Conservation (phyloP, 2,113 vertebrate species). For the Oostethus manadensis region DNA sequence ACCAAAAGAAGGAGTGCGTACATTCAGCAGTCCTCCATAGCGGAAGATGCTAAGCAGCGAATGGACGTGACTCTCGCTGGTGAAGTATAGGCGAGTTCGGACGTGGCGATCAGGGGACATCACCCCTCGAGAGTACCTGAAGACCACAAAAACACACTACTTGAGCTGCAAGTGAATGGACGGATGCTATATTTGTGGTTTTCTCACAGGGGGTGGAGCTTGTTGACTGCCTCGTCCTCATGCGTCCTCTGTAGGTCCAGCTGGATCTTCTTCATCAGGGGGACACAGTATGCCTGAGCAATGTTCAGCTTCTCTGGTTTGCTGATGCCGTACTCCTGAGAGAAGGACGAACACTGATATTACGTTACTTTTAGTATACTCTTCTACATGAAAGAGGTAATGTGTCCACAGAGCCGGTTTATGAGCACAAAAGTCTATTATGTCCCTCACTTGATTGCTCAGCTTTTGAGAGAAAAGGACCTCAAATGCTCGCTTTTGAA, state of each 20-base stretch:
- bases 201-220: constrained; percentile 88
- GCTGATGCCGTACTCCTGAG: constrained; percentile 91
- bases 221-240: constrained; percentile 97
- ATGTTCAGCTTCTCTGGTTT: constrained; percentile 94
- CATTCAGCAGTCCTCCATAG: constrained; percentile 90
- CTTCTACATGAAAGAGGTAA: too few species aligned
- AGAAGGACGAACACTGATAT: background rate
- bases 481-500: too few species aligned
- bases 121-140: constrained; percentile 93
- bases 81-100: constrained; percentile 93
- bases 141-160: constrained; percentile 7
- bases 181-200: background rate
- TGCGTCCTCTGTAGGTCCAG: constrained; percentile 96
- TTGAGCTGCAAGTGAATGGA: background rate
- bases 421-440: too few species aligned
- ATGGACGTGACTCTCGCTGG: constrained; percentile 96
- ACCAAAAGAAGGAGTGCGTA: constrained; percentile 55
- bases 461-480: too few species aligned
- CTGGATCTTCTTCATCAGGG: constrained; percentile 92
- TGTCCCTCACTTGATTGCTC: too few species aligned
- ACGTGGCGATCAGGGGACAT: constrained; percentile 95
- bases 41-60: constrained; percentile 94
- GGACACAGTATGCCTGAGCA: constrained; percentile 92
- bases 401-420: too few species aligned
- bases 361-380: background rate